A percentile compares a stretch with the other conserved stretches of the same genome.
Evolutionary conservation across 1,140 invertebrate genomes (phyloP).

Genomic region (Drosophila carrolli): DNA sequence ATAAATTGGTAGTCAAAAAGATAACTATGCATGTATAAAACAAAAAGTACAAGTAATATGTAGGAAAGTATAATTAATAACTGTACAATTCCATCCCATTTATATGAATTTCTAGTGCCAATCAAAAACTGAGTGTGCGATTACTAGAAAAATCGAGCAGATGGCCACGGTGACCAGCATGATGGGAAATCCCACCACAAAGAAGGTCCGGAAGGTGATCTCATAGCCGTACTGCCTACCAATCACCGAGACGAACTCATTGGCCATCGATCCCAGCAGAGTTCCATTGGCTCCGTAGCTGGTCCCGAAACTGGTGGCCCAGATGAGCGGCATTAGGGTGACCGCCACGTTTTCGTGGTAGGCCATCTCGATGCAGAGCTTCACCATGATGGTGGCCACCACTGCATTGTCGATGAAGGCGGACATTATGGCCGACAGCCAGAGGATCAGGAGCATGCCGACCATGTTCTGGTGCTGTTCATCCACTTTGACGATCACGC

Average conservation of each 20-base stretch:
- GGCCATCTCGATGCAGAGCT: slow-evolving; percentile 87
- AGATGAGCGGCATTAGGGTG: slow-evolving; percentile 89
- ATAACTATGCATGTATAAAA: no score
- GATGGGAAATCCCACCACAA: slow-evolving; percentile 90
- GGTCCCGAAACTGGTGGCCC: slow-evolving; percentile 90
- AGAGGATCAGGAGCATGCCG: slow-evolving; percentile 89
- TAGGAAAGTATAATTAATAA: not conserved
- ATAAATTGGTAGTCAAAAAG: no score
- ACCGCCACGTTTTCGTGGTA: slow-evolving; percentile 86
- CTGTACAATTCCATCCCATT: not conserved
- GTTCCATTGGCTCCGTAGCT: slow-evolving; percentile 92
- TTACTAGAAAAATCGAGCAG: slow-evolving; percentile 87
- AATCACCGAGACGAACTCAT: slow-evolving; percentile 91
- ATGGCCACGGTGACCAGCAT: slow-evolving; percentile 88
- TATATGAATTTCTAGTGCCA: slow-evolving; percentile 84
- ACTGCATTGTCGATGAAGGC: slow-evolving; percentile 92
- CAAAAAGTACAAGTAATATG: no score
- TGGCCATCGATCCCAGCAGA: slow-evolving; percentile 91
- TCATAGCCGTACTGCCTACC: slow-evolving; percentile 92
- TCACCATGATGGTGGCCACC: slow-evolving; percentile 91
- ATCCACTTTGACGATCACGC: slow-evolving; percentile 86
- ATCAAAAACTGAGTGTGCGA: slow-evolving; percentile 87
- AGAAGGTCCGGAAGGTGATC: slow-evolving; percentile 86
- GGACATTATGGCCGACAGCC: slow-evolving; percentile 90
- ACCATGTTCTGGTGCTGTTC: slow-evolving; percentile 87